These are phyloP conservation scores for Spodoptera frugiperda DNA, from an alignment of 1,140 invertebrate genomes.

Conservation along the genomic window DNA sequence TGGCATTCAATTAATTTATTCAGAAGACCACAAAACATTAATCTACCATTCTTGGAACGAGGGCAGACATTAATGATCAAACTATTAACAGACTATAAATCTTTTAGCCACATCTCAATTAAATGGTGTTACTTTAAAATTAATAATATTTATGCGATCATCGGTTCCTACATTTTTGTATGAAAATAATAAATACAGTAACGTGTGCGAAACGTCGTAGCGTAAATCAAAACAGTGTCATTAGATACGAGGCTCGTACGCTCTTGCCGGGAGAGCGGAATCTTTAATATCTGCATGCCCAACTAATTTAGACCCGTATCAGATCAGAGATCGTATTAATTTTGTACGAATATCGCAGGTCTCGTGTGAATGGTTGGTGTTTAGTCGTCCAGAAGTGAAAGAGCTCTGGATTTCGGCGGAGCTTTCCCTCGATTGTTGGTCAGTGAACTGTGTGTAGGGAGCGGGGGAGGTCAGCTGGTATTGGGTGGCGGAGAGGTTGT, in stretches of 20 bases:
- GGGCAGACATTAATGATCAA: background rate
- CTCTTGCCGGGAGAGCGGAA: constrained; percentile 51
- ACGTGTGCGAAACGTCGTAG: constrained; percentile 51
- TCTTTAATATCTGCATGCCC: constrained; percentile 57
- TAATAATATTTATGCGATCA: background rate
- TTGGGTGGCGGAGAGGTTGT: constrained; percentile 54
- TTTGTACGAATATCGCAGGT: constrained; percentile 59
- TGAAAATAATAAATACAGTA: constrained; percentile 45
- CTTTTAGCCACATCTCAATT: constrained; percentile 21
- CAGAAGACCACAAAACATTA: background rate
- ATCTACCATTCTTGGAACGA: constrained; percentile 14
- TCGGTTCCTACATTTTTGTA: constrained; percentile 3
- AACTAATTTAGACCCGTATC: constrained; percentile 55
- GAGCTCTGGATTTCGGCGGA: constrained; percentile 52
- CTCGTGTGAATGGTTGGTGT: constrained; percentile 61
- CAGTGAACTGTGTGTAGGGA: constrained; percentile 49
- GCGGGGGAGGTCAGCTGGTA: constrained; percentile 56
- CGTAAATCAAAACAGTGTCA: constrained; percentile 63
- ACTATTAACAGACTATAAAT: constrained; percentile 12
- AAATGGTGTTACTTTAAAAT: background rate
- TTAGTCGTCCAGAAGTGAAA: constrained; percentile 41
- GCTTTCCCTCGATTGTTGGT: constrained; percentile 46
- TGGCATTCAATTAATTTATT: constrained; percentile 15
- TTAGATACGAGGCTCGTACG: constrained; percentile 51
- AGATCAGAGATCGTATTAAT: constrained; percentile 53